Evolutionary conservation across 2,888 invertebrate species (phyloP), one percentile per base, ranked within the genome.

Genomic region (Eugnorisma glareosa): DNA sequence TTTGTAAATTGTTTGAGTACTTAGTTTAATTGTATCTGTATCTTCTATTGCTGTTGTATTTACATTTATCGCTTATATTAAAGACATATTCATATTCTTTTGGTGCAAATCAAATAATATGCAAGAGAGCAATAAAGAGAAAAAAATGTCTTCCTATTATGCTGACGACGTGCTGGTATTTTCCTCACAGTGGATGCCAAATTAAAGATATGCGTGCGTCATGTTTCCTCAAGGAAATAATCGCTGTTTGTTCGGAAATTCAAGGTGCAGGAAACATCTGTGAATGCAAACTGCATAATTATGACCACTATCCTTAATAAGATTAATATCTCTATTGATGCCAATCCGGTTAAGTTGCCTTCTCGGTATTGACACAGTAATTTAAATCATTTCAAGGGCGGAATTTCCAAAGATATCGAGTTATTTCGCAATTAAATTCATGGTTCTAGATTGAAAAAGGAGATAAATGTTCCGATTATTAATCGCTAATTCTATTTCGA

Each of bases 151-250:
- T 72, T 61, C 76, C 66, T 79, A 76, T 73, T 75, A 78, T 66
- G 75, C 66, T 77, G 77, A 79, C 78, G 68, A 67, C 78, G 74
- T 74, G 68, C 70, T 81, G 75, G 70, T 81, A 81, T 88, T 84
- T 86, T 86, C 79, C 83, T 81, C 75, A 67, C n/a, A 66, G 72
- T 82, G 64, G 74, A 88, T 80, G 82, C 79, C 79, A 88, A 88
- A 90, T 86, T 81, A 75, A 80, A 85, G 79, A 78, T 84, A 82
- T 79, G 72, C 74, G 71, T 85, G 84, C 84, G 83, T 89, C 89
- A 85, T 84, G 48, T 77, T 83, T 81, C 86, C 78, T 83, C 73
- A 72, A 83, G 81, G 86, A 86, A 85, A 82, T 86, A 74, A 79
- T 88, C 71, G 72, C 75, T 85, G 77, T 81, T 79, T 77, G 73